These are phyloP conservation scores for Onychomys torridus DNA, from an alignment of 2,797 vertebrate species.

Conservation along the genomic window DNA sequence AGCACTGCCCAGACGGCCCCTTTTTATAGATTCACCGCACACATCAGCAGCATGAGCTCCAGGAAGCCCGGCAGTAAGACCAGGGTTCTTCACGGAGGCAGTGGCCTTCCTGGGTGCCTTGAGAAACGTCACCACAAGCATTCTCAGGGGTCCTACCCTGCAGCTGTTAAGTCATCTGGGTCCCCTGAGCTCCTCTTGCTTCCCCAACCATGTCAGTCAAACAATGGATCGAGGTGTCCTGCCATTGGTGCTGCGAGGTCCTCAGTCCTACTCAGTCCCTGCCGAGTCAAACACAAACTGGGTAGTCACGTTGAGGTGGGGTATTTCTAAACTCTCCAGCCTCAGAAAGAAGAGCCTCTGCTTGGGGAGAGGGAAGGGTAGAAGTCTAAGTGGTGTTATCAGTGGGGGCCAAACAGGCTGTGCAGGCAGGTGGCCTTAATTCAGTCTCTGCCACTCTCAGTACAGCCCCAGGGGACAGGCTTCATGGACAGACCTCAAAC, in stretches of 20 bases:
- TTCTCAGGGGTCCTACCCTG: neutral
- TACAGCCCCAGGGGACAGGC: constrained; percentile 38
- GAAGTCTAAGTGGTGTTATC: constrained; percentile 26
- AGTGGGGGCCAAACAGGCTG: neutral
- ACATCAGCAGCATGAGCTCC: constrained; percentile 59
- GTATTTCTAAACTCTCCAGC: constrained; percentile 44
- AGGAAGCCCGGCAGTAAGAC: constrained; percentile 57
- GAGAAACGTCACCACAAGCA: neutral
- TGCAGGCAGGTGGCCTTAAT: neutral
- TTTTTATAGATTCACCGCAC: constrained; percentile 75
- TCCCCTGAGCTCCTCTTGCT: neutral
- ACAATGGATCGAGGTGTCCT: neutral
- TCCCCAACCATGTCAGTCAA: neutral
- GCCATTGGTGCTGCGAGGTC: neutral
- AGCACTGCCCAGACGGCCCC: neutral
- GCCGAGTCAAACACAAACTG: neutral
- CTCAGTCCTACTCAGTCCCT: neutral
- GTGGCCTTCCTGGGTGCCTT: neutral
- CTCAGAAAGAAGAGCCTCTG: neutral
- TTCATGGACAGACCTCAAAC: neutral
- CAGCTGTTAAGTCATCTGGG: neutral
- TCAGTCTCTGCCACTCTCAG: neutral
- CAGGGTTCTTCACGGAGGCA: neutral
- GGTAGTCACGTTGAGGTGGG: neutral
- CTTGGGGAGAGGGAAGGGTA: neutral